Evolutionary conservation across 2,113 vertebrate genomes (phyloP), one percentile per base, ranked within the genome.

Genomic region (Anser brachyrhynchus): DNA sequence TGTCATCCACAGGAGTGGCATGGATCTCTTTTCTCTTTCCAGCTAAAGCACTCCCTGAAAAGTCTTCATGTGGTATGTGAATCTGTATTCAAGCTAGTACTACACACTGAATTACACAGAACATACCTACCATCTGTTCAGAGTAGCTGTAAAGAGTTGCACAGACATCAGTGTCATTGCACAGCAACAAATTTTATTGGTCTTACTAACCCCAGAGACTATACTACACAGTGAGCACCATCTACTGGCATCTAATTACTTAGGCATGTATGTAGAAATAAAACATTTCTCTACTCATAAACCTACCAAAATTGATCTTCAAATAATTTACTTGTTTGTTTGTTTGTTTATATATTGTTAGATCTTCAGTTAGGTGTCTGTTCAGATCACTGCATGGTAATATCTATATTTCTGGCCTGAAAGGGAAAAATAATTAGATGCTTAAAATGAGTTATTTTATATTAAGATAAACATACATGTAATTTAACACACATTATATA

Each of bases 111-210:
- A 97, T 96, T 93, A 96, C 84, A 67, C 70, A 89, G 84, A 94
- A 93, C 70, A 92, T 91, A 92, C 33, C 44, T 81, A 86, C 91
- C 95, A 97, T 93, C 92, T 97, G 94, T 91, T 94, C 91, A 82
- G 33, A 93, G 46, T 91, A 89, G 73, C 77, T 93, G 92, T 93
- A 92, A 89, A 95, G 80, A 93, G 77, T 89, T 87, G 73, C 35
- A 84, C 80, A 93, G 84, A 93, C 11, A 0, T 59, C 0, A 0
- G 29, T 69, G 92, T 92, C 80, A 61, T 87, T 89, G 62, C 73
- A 90, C 25, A 81, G 72, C 86, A 90, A 92, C 80, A 93, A 69
- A 89, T 95, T 95, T 91, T 91, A 49, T 67, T 35, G 43, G 70
- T 93, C 18, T 82, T 84, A 29, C 65, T 78, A 95, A 92, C 91